Conservation (phyloP, 2,797 vertebrate genomes). For the Phataginus tetradactyla region DNA sequence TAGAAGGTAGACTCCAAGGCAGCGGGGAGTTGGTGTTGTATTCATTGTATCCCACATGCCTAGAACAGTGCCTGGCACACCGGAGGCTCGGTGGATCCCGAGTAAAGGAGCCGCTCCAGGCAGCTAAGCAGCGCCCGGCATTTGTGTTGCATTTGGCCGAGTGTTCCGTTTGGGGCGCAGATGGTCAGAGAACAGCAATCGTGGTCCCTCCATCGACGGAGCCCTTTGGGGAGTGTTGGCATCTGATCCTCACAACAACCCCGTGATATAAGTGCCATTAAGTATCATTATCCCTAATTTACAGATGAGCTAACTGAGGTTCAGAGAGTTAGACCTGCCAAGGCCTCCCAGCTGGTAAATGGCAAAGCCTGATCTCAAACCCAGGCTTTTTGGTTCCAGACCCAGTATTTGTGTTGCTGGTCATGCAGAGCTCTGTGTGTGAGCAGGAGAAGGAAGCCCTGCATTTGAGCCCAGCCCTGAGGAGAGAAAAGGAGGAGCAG, state of each 20-base stretch:
- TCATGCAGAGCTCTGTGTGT: not conserved
- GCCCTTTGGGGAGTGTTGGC: not conserved
- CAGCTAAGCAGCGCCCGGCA: not conserved
- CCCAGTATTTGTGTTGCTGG: not conserved
- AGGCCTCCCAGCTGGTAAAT: constrained; percentile 40
- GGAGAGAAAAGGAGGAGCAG: not conserved
- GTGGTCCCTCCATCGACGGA: not conserved
- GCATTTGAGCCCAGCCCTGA: not conserved
- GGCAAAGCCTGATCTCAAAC: not conserved
- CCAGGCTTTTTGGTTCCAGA: not conserved
- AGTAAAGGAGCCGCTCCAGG: not conserved
- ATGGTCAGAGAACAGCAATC: not conserved
- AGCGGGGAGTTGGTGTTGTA: not conserved
- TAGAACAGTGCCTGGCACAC: not conserved
- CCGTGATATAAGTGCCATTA: constrained; percentile 58
- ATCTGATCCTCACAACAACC: constrained; percentile 20
- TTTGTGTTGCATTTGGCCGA: not conserved
- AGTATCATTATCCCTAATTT: constrained; percentile 53
- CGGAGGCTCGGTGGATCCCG: not conserved
- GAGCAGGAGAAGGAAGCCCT: not conserved
- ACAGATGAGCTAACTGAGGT: constrained; percentile 66
- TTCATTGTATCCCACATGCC: not conserved
- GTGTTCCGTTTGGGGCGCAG: not conserved
- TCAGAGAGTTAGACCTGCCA: constrained; percentile 45
- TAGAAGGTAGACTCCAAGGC: not conserved